Percentiles rank a stretch among this genome's conserved stretches.
phyloP scores from a whole-genome alignment of 2,888 invertebrate species.

The Lumbricus terrestris region DNA sequence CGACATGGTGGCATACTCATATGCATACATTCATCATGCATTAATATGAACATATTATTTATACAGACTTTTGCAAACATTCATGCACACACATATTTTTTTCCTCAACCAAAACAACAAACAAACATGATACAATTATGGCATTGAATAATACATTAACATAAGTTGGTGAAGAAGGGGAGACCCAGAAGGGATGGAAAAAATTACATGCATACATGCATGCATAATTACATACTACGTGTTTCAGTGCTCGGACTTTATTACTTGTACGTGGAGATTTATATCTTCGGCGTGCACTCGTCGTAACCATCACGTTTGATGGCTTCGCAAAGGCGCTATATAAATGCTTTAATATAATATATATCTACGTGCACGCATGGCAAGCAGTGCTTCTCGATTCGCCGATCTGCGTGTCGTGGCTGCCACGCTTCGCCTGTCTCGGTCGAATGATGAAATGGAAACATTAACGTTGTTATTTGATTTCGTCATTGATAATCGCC shows the following conservation, averaged over 20 bases:
- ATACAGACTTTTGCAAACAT: too few relatives aligned
- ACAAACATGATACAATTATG: too few relatives aligned
- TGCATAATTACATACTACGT: neutral
- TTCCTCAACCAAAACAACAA: too few relatives aligned
- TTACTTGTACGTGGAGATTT: neutral
- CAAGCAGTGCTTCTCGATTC: neutral
- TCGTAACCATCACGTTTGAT: neutral
- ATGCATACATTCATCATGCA: too few relatives aligned
- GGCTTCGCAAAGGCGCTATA: neutral
- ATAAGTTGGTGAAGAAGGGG: too few relatives aligned
- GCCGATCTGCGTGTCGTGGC: too few relatives aligned
- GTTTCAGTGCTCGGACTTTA: neutral
- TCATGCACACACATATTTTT: too few relatives aligned
- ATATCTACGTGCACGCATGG: neutral
- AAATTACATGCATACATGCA: neutral
- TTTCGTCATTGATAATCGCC: neutral
- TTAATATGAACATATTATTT: neutral
- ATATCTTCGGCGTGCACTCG: neutral
- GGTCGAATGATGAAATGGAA: neutral
- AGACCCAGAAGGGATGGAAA: too few relatives aligned
- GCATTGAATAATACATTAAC: too few relatives aligned
- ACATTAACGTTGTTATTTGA: conserved; percentile 3
- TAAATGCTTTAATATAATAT: neutral
- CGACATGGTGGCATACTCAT: too few relatives aligned
- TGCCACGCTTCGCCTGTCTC: neutral